Evolutionary conservation across 1,140 invertebrate genomes (phyloP).

Genomic region (Drosophila leontia): DNA sequence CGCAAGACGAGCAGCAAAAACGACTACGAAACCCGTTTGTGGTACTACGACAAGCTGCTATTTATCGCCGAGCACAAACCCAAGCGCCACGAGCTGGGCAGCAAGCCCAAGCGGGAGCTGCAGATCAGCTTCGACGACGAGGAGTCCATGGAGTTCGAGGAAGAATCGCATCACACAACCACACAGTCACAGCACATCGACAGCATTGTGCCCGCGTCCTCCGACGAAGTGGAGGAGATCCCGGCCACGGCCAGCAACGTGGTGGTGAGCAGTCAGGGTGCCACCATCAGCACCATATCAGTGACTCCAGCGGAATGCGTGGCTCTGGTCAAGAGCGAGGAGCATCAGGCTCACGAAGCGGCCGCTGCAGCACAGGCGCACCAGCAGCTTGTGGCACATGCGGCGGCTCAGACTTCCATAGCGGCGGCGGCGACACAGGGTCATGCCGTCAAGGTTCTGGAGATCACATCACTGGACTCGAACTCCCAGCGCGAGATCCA

Average conservation of each 20-base stretch:
- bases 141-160: constrained; percentile 79
- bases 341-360: constrained; percentile 63
- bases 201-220: constrained; percentile 45
- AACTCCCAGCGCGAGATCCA: constrained; percentile 83
- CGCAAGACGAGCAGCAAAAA: constrained; percentile 70
- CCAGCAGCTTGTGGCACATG: constrained; percentile 68
- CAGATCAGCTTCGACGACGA: constrained; percentile 70
- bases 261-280: constrained; percentile 66
- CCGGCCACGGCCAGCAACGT: constrained; percentile 44
- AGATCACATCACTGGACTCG: constrained; percentile 79
- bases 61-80: constrained; percentile 82
- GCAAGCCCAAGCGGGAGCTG: constrained; percentile 70
- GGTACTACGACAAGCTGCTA: constrained; percentile 82
- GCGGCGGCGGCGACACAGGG: constrained; percentile 53
- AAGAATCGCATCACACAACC: constrained; percentile 65
- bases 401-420: constrained; percentile 57
- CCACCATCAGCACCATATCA: constrained; percentile 69
- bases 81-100: constrained; percentile 63
- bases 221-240: constrained; percentile 53
- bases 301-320: constrained; percentile 76
- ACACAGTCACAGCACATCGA: constrained; percentile 66
- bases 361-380: constrained; percentile 59
- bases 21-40: constrained; percentile 80
- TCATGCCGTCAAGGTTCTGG: constrained; percentile 77
- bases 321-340: constrained; percentile 68